Evolutionary conservation across 2,113 vertebrate genomes (phyloP).

Genomic region (Todiramphus saurophagus): DNA sequence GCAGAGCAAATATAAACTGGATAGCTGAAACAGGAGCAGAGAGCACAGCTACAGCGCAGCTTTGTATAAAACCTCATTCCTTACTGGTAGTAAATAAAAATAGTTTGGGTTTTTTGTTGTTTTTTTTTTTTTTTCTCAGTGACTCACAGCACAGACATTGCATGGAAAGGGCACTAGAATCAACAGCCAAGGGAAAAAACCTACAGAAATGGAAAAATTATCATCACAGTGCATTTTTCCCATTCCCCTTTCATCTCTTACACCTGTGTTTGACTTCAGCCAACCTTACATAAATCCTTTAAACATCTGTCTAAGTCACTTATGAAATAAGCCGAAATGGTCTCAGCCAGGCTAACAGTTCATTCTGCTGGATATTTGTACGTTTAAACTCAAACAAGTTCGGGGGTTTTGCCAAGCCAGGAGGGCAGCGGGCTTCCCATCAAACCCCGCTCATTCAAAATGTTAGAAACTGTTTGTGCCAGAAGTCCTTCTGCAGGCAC

Average conservation of each 20-base stretch:
- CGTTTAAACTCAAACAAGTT: slow-evolving; percentile 62
- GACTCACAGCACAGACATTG: slow-evolving; percentile 73
- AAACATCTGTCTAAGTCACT: slow-evolving; percentile 77
- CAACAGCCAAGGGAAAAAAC: slow-evolving; percentile 56
- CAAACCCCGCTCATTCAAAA: slow-evolving; percentile 52
- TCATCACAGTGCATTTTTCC: slow-evolving; percentile 70
- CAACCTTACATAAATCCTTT: slow-evolving; percentile 77
- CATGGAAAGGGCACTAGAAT: slow-evolving; percentile 66
- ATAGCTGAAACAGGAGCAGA: slow-evolving; percentile 53
- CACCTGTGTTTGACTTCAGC: slow-evolving; percentile 80
- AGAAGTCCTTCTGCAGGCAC: slow-evolving; percentile 14
- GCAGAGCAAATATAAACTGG: slow-evolving; percentile 34
- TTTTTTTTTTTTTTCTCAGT: background rate
- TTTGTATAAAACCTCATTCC: slow-evolving; percentile 68
- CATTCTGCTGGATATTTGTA: slow-evolving; percentile 42
- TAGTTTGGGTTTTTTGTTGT: background rate
- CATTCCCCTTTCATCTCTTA: slow-evolving; percentile 79
- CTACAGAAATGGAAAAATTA: slow-evolving; percentile 71
- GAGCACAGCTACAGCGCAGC: slow-evolving; percentile 22
- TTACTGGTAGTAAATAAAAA: slow-evolving; percentile 75
- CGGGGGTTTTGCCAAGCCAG: slow-evolving; percentile 54
- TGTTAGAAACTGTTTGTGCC: slow-evolving; percentile 16
- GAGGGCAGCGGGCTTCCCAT: slow-evolving; percentile 44
- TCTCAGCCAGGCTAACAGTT: slow-evolving; percentile 69
- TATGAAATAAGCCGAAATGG: slow-evolving; percentile 70